Conservation (phyloP, 30 jellyfish, hydroid and myxozoan species). For the Cassiopea xamachana region DNA sequence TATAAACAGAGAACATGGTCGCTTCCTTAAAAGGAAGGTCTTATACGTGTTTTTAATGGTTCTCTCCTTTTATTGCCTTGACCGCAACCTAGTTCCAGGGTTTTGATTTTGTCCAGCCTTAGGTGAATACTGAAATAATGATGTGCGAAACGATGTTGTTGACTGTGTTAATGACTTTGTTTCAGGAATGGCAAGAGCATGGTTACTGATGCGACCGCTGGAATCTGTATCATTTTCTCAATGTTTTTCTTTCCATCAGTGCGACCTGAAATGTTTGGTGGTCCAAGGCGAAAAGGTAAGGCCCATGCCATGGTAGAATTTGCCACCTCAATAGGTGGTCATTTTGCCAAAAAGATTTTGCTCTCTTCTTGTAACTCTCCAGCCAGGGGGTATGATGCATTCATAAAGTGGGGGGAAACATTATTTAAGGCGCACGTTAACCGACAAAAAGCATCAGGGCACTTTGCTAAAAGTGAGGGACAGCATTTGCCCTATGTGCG, state of each 20-base stretch:
- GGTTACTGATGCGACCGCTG: slow-evolving; percentile 93
- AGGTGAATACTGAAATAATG: not conserved
- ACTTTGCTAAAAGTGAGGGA: too few species aligned
- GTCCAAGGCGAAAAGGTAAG: slow-evolving; percentile 34
- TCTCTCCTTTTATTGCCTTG: not conserved
- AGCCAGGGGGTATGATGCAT: too few species aligned
- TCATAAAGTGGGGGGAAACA: too few species aligned
- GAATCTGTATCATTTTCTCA: slow-evolving; percentile 70
- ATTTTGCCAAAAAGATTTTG: too few species aligned
- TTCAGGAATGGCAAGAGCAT: slow-evolving; percentile 43
- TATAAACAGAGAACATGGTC: not conserved
- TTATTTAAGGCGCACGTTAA: too few species aligned
- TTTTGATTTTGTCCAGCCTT: not conserved
- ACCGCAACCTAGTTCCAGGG: not conserved
- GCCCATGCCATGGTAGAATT: not conserved
- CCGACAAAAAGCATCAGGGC: too few species aligned
- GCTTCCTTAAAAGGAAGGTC: not conserved
- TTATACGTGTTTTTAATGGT: not conserved
- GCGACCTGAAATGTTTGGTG: slow-evolving; percentile 65
- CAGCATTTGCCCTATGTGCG: too few species aligned
- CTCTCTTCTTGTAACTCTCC: too few species aligned
- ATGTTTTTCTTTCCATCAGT: slow-evolving; percentile 87
- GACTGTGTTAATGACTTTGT: not conserved
- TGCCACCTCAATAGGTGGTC: too few species aligned
- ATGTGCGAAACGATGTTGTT: not conserved